Conservation (phyloP, 2,113 vertebrate species). For the Otis tarda region DNA sequence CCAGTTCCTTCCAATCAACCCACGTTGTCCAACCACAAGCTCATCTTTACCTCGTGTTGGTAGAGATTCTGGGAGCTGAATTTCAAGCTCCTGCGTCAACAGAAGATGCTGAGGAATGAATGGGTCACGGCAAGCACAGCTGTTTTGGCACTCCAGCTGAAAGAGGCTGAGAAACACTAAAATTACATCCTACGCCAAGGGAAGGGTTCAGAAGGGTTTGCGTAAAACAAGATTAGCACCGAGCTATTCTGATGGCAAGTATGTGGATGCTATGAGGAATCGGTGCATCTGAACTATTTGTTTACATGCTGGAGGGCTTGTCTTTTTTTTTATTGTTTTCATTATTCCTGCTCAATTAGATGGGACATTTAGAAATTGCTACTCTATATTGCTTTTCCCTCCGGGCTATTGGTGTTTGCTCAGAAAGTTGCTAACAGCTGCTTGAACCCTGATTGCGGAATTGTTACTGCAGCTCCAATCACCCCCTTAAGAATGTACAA, state of each 20-base stretch:
- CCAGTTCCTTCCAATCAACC: neutral
- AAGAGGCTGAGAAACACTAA: neutral
- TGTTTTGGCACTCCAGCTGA: neutral
- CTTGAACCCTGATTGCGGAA: neutral
- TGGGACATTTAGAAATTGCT: slow-evolving; percentile 44
- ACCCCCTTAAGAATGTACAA: slow-evolving; percentile 7
- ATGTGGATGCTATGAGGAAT: neutral
- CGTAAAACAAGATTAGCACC: neutral
- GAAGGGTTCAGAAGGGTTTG: neutral
- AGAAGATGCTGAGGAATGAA: neutral
- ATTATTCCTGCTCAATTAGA: slow-evolving; percentile 66
- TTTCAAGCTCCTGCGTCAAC: neutral
- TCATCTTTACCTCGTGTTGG: fast-evolving
- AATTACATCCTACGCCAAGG: neutral
- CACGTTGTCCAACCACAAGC: fast-evolving
- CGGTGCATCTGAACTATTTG: slow-evolving; percentile 8
- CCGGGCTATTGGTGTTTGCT: slow-evolving; percentile 30
- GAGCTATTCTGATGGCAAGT: neutral
- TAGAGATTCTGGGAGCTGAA: neutral
- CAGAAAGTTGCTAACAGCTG: slow-evolving; percentile 18
- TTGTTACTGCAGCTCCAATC: neutral
- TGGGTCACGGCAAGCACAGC: neutral
- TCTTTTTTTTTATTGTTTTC: neutral
- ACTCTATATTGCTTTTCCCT: slow-evolving; percentile 48
- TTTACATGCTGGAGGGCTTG: slow-evolving; percentile 54